These are phyloP conservation scores for Empis stercorea DNA, from an alignment of 2,888 invertebrate genomes.

Conservation along the genomic window DNA sequence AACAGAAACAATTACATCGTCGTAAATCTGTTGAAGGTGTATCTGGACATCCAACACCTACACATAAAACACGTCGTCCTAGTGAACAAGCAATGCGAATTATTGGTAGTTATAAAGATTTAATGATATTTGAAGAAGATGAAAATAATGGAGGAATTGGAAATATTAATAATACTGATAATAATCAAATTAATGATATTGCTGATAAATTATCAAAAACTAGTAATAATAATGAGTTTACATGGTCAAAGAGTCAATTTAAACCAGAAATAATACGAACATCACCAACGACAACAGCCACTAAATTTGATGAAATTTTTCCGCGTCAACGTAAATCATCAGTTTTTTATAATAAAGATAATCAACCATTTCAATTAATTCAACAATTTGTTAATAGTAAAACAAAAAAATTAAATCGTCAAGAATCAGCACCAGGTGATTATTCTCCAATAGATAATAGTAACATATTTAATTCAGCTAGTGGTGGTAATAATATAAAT, in stretches of 20 bases:
- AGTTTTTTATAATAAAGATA: conserved; percentile 28
- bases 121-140: conserved; percentile 42
- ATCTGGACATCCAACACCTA: conserved; percentile 38
- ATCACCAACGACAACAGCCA: not conserved
- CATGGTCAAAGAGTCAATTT: too few species aligned
- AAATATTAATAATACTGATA: not conserved
- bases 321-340: conserved; percentile 28
- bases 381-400: too few species aligned
- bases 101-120: conserved; percentile 45
- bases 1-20: conserved; percentile 30
- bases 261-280: too few species aligned
- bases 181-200: not conserved
- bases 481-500: conserved; percentile 2
- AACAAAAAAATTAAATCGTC: conserved; percentile 37
- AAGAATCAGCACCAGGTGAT: conserved; percentile 32
- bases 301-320: not conserved
- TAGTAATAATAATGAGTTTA: too few species aligned
- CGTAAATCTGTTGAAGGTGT: conserved; percentile 55
- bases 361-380: conserved; percentile 12
- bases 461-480: not conserved
- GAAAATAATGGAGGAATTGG: conserved; percentile 21
- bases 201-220: too few species aligned
- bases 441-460: conserved; percentile 24
- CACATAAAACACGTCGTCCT: conserved; percentile 50
- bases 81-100: conserved; percentile 60